phyloP scores from a whole-genome alignment of 2,888 invertebrate genomes.

The Drosophila yooni region DNA sequence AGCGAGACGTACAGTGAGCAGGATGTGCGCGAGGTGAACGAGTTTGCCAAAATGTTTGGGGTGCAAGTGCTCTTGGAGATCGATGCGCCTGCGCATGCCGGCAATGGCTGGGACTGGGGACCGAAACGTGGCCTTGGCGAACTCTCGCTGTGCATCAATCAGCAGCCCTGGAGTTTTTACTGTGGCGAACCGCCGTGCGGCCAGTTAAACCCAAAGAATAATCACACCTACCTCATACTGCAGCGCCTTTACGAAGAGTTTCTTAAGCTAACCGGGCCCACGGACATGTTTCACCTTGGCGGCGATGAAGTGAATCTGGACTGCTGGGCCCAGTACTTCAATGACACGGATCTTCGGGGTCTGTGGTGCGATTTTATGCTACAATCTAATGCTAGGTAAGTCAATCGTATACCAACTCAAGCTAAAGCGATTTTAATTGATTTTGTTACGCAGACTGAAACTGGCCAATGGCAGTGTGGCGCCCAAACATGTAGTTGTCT shows the following conservation, averaged over 20 bases:
- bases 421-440: too few relatives aligned
- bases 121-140: conserved; percentile 91
- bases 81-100: conserved; percentile 95
- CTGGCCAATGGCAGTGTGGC: conserved; percentile 83
- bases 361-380: conserved; percentile 92
- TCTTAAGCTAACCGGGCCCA: conserved; percentile 90
- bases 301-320: conserved; percentile 89
- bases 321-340: conserved; percentile 91
- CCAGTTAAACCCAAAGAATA: conserved; percentile 93
- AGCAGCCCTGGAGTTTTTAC: conserved; percentile 91
- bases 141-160: conserved; percentile 92
- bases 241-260: conserved; percentile 91
- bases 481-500: conserved; percentile 87
- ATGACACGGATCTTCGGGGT: conserved; percentile 91
- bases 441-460: conserved; percentile 74
- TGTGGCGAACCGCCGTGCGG: conserved; percentile 95
- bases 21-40: conserved; percentile 90
- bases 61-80: conserved; percentile 95
- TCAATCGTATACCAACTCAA: not conserved
- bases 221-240: conserved; percentile 90
- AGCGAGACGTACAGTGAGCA: conserved; percentile 90
- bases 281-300: conserved; percentile 93
- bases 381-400: conserved; percentile 86
- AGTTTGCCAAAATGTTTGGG: conserved; percentile 92
- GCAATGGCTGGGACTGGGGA: conserved; percentile 95